A percentile compares a stretch with the other conserved stretches of the same genome.
phyloP scores from a whole-genome alignment of 2,888 invertebrate genomes.

The Cryptus armator region DNA sequence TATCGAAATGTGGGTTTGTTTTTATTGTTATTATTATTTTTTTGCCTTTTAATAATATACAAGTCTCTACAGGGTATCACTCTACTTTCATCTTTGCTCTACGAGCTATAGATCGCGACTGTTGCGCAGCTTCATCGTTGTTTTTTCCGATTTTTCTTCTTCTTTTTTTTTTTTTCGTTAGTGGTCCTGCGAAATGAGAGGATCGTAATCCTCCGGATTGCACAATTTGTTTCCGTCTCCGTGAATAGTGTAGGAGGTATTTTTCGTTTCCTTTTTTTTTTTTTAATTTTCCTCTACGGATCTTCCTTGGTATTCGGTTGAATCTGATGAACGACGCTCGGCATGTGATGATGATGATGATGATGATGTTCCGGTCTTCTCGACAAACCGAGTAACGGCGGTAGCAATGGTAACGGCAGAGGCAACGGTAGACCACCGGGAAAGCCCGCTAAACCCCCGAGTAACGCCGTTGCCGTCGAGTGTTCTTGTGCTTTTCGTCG shows the following conservation, averaged over 20 bases:
- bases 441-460: conserved; percentile 81
- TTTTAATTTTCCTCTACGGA: conserved; percentile 74
- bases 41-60: conserved; percentile 76
- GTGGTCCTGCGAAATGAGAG: conserved; percentile 45
- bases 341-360: conserved; percentile 83
- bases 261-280: conserved; percentile 13
- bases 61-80: conserved; percentile 78
- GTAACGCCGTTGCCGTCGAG: conserved; percentile 90
- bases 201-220: conserved; percentile 10
- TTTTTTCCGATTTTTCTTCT: background rate
- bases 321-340: conserved; percentile 82
- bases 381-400: conserved; percentile 85
- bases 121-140: background rate
- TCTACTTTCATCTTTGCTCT: conserved; percentile 57
- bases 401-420: conserved; percentile 86
- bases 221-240: background rate
- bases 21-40: conserved; percentile 12
- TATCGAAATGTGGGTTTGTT: conserved; percentile 70
- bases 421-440: conserved; percentile 83
- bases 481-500: conserved; percentile 97
- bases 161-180: conserved; percentile 12
- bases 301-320: conserved; percentile 83
- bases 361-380: conserved; percentile 85
- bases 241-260: background rate
- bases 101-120: conserved; percentile 42